Conservation (phyloP, 1,140 invertebrate species). For the Asbolus verrucosus region DNA sequence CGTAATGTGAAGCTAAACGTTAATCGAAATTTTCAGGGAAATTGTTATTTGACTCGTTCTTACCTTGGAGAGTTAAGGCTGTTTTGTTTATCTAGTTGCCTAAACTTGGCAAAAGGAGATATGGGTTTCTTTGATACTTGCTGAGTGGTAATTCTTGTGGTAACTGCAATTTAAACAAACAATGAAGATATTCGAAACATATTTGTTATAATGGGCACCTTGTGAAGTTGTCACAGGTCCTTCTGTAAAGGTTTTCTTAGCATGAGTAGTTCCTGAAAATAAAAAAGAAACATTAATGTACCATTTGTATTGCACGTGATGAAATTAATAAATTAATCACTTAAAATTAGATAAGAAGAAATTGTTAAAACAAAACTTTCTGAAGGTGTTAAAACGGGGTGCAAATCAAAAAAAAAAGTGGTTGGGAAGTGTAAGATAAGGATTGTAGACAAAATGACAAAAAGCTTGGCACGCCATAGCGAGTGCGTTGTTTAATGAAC, state of each 20-base stretch:
- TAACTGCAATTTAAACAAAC: no score
- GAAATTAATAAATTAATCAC: constrained; percentile 33
- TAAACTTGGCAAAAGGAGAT: constrained; percentile 90
- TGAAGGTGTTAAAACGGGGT: neutral
- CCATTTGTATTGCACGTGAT: no score
- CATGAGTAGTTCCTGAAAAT: constrained; percentile 51
- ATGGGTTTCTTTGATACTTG: constrained; percentile 72
- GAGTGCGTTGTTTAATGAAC: constrained; percentile 44
- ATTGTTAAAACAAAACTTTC: constrained; percentile 15
- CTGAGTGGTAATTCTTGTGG: constrained; percentile 69
- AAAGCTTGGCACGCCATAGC: constrained; percentile 47
- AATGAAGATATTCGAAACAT: neutral
- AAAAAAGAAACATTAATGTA: constrained; percentile 31
- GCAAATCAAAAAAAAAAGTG: constrained; percentile 17
- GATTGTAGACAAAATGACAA: no score
- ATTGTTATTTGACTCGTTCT: constrained; percentile 57
- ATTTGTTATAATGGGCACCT: constrained; percentile 49
- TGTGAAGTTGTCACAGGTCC: constrained; percentile 58
- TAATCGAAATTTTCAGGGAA: constrained; percentile 26
- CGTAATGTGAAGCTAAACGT: constrained; percentile 34
- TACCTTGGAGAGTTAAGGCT: constrained; percentile 81
- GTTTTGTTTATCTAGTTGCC: constrained; percentile 88
- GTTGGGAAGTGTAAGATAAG: no score
- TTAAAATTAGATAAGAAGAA: constrained; percentile 32
- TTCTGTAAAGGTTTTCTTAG: constrained; percentile 47